Percentiles rank a stretch among this genome's conserved stretches.
phyloP scores from a whole-genome alignment of 2,797 vertebrate genomes.

The Hoplostethus mediterraneus region DNA sequence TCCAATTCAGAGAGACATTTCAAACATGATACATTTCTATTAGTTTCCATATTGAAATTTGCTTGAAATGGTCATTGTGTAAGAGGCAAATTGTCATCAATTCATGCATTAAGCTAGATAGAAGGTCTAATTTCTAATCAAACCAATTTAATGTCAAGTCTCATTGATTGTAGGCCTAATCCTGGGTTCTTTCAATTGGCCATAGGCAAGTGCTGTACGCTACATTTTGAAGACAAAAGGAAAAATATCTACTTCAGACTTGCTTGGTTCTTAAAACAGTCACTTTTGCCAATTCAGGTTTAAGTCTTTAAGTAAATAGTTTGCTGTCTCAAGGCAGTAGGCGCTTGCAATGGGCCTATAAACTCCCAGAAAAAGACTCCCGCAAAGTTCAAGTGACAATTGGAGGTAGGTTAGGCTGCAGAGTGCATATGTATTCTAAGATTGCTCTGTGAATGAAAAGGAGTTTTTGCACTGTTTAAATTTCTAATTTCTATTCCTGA shows the following conservation, averaged over 20 bases:
- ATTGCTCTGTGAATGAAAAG: no score
- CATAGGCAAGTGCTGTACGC: neutral
- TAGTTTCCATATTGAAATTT: neutral
- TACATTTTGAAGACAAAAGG: neutral
- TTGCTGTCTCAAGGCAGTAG: constrained; percentile 1
- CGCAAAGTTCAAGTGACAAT: no score
- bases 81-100: neutral
- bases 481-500: no score
- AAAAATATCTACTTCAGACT: neutral
- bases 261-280: neutral
- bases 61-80: neutral
- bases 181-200: neutral
- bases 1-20: neutral
- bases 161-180: neutral
- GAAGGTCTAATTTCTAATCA: neutral
- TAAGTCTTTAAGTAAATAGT: neutral
- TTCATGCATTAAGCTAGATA: neutral
- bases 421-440: no score
- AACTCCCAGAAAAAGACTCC: no score
- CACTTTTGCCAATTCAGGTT: neutral
- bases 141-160: neutral
- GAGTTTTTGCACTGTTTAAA: no score
- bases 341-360: neutral
- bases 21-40: neutral
- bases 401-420: no score